Evolutionary conservation across 2,888 invertebrate species (phyloP).

Genomic region (Pherbina coryleti): DNA sequence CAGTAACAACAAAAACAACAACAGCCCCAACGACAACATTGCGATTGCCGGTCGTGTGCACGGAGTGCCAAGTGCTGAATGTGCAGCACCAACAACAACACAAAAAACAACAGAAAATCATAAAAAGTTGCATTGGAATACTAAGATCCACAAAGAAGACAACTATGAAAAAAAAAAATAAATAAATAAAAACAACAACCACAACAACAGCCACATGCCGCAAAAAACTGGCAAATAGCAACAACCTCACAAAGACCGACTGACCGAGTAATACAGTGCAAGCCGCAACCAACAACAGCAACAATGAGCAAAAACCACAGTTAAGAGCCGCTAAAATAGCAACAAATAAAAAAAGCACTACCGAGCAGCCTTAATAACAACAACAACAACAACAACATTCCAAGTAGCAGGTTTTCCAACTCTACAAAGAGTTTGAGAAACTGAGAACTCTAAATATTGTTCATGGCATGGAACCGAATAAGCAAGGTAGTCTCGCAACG

Average conservation of each 20-base stretch:
- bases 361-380: constrained; percentile 38
- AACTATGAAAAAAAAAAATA: constrained; percentile 42
- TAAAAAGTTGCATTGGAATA: constrained; percentile 47
- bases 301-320: constrained; percentile 22
- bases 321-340: constrained; percentile 29
- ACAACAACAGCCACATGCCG: constrained; percentile 46
- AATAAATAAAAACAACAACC: constrained; percentile 34
- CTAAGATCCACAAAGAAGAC: constrained; percentile 49
- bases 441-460: background rate
- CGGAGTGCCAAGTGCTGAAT: constrained; percentile 32
- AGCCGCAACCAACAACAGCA: constrained; percentile 48
- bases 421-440: background rate
- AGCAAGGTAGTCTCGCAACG: no score
- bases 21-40: constrained; percentile 38
- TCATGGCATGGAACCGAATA: no score
- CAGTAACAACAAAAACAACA: constrained; percentile 35
- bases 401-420: constrained; percentile 43
- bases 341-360: background rate
- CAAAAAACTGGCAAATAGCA: constrained; percentile 62
- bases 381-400: constrained; percentile 36
- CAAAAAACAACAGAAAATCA: constrained; percentile 41
- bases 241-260: constrained; percentile 71
- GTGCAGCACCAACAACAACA: constrained; percentile 37
- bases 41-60: constrained; percentile 42
- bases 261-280: constrained; percentile 71